Evolutionary conservation across 2,888 invertebrate genomes (phyloP).

Genomic region (Venusia cambrica): DNA sequence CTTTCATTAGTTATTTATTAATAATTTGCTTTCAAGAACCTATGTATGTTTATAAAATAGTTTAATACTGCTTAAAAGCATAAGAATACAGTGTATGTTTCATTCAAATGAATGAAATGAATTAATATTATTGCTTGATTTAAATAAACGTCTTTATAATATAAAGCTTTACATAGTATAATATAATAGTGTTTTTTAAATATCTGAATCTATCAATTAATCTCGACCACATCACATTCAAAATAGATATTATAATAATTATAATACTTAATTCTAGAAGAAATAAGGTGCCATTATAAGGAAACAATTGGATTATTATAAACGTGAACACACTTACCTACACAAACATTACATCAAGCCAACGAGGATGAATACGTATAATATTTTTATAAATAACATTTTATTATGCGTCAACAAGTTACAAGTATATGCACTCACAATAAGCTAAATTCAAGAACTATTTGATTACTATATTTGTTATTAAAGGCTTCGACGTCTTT

Average conservation of each 20-base stretch:
- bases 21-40: slow-evolving; percentile 22
- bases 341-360: slow-evolving; percentile 57
- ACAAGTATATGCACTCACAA: slow-evolving; percentile 50
- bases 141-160: slow-evolving; percentile 53
- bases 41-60: slow-evolving; percentile 31
- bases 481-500: slow-evolving; percentile 56
- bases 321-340: slow-evolving; percentile 35
- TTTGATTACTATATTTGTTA: slow-evolving; percentile 50
- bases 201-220: slow-evolving; percentile 55
- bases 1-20: slow-evolving; percentile 13
- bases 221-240: slow-evolving; percentile 60
- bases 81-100: slow-evolving; percentile 38
- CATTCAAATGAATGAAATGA: too few relatives aligned
- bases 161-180: too few relatives aligned
- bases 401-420: slow-evolving; percentile 77
- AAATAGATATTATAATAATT: slow-evolving; percentile 46
- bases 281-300: slow-evolving; percentile 51
- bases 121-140: slow-evolving; percentile 68
- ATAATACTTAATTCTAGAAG: slow-evolving; percentile 60
- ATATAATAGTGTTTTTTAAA: slow-evolving; percentile 59
- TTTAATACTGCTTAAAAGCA: slow-evolving; percentile 50
- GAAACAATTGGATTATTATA: slow-evolving; percentile 39
- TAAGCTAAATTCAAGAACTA: slow-evolving; percentile 55
- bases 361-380: slow-evolving; percentile 47
- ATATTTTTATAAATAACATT: slow-evolving; percentile 46